Conservation (phyloP, 2,113 vertebrate species). For the Neolamprologus sp. region DNA sequence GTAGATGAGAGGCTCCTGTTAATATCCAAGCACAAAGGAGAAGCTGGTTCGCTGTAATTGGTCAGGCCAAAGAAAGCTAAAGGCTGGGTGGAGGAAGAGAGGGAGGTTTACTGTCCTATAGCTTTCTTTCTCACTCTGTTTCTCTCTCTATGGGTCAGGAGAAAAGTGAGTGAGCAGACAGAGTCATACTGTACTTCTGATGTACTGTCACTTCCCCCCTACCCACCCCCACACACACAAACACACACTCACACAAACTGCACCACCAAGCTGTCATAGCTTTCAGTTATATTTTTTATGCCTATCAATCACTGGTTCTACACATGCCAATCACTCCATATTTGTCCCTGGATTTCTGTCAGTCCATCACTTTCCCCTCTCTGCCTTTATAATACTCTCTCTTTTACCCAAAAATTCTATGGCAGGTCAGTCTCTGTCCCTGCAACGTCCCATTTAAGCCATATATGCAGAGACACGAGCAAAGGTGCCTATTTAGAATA, state of each 20-base stretch:
- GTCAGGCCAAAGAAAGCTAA: neutral
- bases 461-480: neutral
- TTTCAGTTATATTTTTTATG: conserved; percentile 45
- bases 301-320: conserved; percentile 48
- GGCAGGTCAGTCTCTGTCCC: neutral
- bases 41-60: conserved; percentile 2
- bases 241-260: neutral
- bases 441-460: neutral
- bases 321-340: conserved; percentile 38
- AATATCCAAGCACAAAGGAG: conserved; percentile 21
- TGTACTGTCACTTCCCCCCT: neutral
- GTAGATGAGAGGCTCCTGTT: conserved; percentile 34
- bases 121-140: neutral
- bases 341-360: conserved; percentile 20
- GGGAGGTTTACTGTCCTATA: neutral
- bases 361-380: neutral
- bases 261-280: conserved; percentile 40
- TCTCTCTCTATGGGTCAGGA: neutral
- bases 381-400: neutral
- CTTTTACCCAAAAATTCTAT: neutral
- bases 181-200: conserved; percentile 19
- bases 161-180: neutral
- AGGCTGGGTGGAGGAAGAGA: neutral
- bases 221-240: neutral
- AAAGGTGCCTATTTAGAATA: neutral